Evolutionary conservation across 2,113 vertebrate species (phyloP), one percentile per base, ranked within the genome.

Genomic region (Entosphenus tridentatus): DNA sequence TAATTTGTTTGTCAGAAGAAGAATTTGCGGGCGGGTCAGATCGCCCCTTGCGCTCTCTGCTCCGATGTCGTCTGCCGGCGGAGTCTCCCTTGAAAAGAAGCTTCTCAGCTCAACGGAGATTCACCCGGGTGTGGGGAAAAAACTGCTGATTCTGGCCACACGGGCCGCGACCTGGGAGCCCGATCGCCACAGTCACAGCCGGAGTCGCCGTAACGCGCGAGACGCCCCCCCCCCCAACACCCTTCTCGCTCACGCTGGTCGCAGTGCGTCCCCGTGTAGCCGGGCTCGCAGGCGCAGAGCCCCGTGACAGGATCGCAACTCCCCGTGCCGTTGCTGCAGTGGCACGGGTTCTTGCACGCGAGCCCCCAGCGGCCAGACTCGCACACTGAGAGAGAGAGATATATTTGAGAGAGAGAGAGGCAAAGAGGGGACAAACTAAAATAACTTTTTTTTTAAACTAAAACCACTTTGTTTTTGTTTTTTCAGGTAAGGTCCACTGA

Each of bases 361-460:
- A 74, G 74, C 0, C 91, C 92, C 91, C 92, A 97, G 73, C 71
- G 82, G 1, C 86, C 86, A 0, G 75, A 57, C 1, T 85, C 85
- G 57, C 91, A 96, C 8, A 79, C 91, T 96, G 81, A 11, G 80
- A 75, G 57, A 68, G 17, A 72, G 69, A 39, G 39, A 39, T 5
- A 39, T 39, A 39, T 39, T 21, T 21, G 21, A 21, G 21, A 7
- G 39, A 39, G 39, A 39, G 2, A 56, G 1, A 56, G 57, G 1
- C 1, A 1, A 13, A 3, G 9, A 8, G 18, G 0, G 0, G 0
- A 55, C 0, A 0, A 1, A 8, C 7, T 8, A 0, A 57, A 1
- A 1, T 3, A 54, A 2, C 13, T 0, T 57, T 67, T 1, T 0
- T 11, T 2, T 10, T 0, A 11, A 12, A 11, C 11, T 13, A 10